Evolutionary conservation across 2,797 vertebrate genomes (phyloP).

Genomic region (Delichon dasypus): DNA sequence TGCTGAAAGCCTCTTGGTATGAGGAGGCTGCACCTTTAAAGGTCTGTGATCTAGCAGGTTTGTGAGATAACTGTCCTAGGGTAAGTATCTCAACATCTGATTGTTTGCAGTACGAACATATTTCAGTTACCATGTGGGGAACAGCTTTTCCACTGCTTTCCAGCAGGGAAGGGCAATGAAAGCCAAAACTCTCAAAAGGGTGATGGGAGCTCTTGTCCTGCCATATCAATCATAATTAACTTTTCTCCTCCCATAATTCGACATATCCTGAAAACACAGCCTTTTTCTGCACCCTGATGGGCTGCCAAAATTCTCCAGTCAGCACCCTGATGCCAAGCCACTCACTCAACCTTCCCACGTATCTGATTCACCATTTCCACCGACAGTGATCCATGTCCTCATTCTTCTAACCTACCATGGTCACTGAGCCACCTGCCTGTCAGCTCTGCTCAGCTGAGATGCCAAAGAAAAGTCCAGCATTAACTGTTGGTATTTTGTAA

Average conservation of each 20-base stretch:
- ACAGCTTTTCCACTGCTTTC: not conserved
- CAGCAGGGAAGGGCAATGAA: not conserved
- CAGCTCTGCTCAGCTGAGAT: not conserved
- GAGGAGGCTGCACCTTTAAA: not conserved
- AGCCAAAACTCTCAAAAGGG: not conserved
- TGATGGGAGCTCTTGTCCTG: not conserved
- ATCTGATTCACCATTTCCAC: not conserved
- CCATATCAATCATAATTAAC: not conserved
- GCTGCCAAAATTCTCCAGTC: not conserved
- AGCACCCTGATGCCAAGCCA: not conserved
- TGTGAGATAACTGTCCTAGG: not conserved
- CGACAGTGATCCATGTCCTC: rapidly evolving
- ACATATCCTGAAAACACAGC: not conserved
- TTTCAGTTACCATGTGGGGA: not conserved
- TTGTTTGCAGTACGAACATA: not conserved
- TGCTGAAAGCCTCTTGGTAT: not conserved
- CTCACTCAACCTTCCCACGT: not conserved
- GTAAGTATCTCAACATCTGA: not conserved
- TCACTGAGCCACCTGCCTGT: not conserved
- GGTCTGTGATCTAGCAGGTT: not conserved
- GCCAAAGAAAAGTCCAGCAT: not conserved
- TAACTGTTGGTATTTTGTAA: not conserved
- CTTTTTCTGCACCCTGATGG: not conserved
- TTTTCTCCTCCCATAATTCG: not conserved
- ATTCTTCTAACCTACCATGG: not conserved